Evolutionary conservation across 2,797 vertebrate genomes (phyloP).

Genomic region (Ctenosaura bakeri): DNA sequence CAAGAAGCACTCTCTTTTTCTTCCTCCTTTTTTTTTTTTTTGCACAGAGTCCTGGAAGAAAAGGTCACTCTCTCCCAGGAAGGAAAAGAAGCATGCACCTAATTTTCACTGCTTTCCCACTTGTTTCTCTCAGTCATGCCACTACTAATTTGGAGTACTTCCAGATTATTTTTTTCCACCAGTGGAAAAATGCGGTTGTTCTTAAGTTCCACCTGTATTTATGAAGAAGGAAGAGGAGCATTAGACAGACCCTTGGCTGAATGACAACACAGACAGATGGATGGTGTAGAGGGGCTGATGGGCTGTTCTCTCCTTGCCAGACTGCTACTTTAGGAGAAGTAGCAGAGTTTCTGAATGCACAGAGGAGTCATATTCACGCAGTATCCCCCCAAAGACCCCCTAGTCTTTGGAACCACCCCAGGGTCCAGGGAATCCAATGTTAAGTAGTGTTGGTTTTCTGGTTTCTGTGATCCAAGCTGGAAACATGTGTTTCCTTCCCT

Average conservation of each 20-base stretch:
- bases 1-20: conserved; percentile 28
- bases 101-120: conserved; percentile 30
- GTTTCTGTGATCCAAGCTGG: conserved; percentile 8
- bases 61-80: conserved; percentile 63
- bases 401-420: background rate
- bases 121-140: conserved; percentile 58
- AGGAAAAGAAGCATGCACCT: conserved; percentile 40
- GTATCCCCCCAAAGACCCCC: background rate
- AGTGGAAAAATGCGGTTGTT: conserved; percentile 60
- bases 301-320: background rate
- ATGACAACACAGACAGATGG: conserved; percentile 37
- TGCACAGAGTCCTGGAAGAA: conserved; percentile 73
- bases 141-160: conserved; percentile 71
- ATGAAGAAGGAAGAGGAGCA: conserved; percentile 19
- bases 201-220: conserved; percentile 43
- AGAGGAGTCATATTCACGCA: background rate
- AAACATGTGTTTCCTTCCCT: conserved; percentile 21
- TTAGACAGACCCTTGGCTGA: conserved; percentile 26
- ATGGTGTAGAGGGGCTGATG: conserved; percentile 39
- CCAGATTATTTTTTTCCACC: conserved; percentile 66
- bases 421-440: background rate
- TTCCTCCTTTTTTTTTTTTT: conserved; percentile 45
- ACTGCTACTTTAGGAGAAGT: background rate
- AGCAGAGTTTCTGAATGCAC: background rate
- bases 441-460: background rate